Conservation (phyloP, 2,113 vertebrate species). For the Dicerorhinus sumatrensis region DNA sequence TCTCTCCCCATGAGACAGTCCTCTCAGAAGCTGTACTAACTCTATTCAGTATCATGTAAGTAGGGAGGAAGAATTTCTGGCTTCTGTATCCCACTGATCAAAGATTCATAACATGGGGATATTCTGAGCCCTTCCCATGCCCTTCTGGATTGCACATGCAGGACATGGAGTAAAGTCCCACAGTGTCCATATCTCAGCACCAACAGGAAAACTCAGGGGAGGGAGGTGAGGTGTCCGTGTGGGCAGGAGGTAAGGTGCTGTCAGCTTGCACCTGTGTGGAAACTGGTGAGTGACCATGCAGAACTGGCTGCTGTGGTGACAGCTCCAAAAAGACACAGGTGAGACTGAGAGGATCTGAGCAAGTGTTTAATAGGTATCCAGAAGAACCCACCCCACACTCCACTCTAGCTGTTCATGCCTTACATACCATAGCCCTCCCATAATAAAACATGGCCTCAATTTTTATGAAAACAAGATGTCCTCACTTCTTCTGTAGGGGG, state of each 20-base stretch:
- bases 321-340: too few species aligned
- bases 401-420: background rate
- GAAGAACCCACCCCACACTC: background rate
- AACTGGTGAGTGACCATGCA: accelerated
- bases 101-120: background rate
- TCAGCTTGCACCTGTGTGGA: background rate
- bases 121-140: too few species aligned
- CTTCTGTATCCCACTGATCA: background rate
- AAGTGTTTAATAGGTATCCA: background rate
- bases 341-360: background rate
- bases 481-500: background rate
- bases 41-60: background rate
- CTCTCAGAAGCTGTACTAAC: background rate
- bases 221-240: too few species aligned
- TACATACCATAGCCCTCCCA: too few species aligned
- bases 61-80: background rate
- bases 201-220: background rate
- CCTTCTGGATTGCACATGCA: background rate
- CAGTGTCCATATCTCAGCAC: background rate
- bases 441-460: background rate
- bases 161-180: background rate
- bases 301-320: background rate
- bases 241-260: too few species aligned
- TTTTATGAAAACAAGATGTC: background rate
- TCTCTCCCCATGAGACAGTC: background rate